A percentile compares a stretch with the other conserved stretches of the same genome.
Evolutionary conservation across 2,888 invertebrate species (phyloP).

Genomic region (Adineta ricciae): DNA sequence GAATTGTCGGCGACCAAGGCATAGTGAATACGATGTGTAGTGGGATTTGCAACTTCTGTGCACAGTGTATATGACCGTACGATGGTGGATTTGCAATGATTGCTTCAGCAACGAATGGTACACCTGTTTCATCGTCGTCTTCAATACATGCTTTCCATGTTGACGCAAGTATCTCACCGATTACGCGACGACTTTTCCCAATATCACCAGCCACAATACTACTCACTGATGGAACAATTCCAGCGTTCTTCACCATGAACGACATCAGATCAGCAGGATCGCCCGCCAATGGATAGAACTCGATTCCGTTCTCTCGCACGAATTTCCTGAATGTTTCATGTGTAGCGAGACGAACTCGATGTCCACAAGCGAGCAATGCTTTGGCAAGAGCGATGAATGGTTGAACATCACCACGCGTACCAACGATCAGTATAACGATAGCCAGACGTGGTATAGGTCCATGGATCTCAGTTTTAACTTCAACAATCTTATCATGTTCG

Average conservation of each 20-base stretch:
- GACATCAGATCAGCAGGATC: constrained; percentile 5
- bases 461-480: not conserved
- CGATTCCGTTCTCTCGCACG: not conserved
- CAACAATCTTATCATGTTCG: not conserved
- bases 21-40: not conserved
- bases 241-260: not conserved
- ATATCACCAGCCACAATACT: constrained; percentile 2
- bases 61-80: not conserved
- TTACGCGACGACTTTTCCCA: not conserved
- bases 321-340: not conserved
- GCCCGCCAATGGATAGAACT: not conserved
- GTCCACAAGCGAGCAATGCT: not conserved
- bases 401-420: constrained; percentile 12
- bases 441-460: not conserved
- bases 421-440: not conserved
- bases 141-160: not conserved
- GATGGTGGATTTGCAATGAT: constrained; percentile 4
- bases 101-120: not conserved
- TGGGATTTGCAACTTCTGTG: not conserved
- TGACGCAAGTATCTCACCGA: not conserved
- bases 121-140: not conserved
- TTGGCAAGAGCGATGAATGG: not conserved
- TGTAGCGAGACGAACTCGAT: not conserved
- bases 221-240: not conserved
- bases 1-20: not conserved